phyloP scores from a whole-genome alignment of 1,140 invertebrate genomes.

The Trachelipus rathkii region DNA sequence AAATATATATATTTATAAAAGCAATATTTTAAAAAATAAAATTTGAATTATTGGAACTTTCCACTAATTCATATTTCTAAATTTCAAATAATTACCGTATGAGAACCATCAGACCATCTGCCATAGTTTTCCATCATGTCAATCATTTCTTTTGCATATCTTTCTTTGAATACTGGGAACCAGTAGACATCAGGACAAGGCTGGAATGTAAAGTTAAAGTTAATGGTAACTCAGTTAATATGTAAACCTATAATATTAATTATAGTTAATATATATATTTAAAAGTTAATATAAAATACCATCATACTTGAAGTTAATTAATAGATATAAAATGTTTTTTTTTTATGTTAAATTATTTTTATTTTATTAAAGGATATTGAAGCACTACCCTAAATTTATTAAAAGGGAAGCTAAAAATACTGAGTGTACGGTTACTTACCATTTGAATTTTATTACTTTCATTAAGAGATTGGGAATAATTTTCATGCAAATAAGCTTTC shows the following conservation, averaged over 20 bases:
- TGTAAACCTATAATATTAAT: no score
- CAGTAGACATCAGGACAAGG: slow-evolving; percentile 98
- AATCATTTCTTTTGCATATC: slow-evolving; percentile 82
- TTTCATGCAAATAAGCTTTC: slow-evolving; percentile 70
- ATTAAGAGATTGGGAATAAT: slow-evolving; percentile 72
- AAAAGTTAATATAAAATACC: no score
- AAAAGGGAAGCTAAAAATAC: no score
- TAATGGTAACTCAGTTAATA: no score
- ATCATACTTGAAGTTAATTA: not conserved
- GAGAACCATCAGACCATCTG: slow-evolving; percentile 89
- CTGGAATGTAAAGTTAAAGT: slow-evolving; percentile 46
- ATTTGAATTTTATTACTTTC: slow-evolving; percentile 60
- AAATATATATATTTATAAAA: no score
- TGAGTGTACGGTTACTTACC: slow-evolving; percentile 52
- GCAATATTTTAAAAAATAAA: not conserved
- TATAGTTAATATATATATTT: no score
- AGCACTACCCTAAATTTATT: no score
- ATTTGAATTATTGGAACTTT: no score
- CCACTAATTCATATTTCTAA: no score
- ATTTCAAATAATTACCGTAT: slow-evolving; percentile 60
- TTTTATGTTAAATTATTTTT: no score
- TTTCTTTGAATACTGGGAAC: slow-evolving; percentile 87
- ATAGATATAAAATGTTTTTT: not conserved
- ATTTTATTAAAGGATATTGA: not conserved
- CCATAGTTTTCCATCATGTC: slow-evolving; percentile 86